Base-by-base conservation (phyloP, 37 sponge, comb jelly and placozoan genomes). In the Agelas oroides region DNA sequence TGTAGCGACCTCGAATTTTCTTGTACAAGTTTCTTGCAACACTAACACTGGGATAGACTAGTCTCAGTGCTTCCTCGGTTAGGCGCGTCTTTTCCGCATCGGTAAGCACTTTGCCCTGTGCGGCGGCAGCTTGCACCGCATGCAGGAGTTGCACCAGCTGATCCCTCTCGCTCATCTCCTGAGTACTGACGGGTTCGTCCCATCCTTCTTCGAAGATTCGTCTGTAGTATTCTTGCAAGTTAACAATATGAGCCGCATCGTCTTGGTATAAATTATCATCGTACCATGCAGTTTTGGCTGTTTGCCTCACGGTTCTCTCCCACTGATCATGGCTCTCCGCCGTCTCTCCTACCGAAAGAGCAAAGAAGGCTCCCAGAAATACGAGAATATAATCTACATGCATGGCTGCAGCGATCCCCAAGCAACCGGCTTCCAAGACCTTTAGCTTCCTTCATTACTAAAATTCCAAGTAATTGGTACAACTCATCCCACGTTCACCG, bases 251-350 rank as follows among this genome's bases (percentile, higher is more conserved):
- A 6, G 69, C 25, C 0, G 86, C 65, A 59, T 84, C 90, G 62
- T 79, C 86, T 5, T 27, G 46, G 38, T 53, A 25, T 2, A 12
- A 53, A 31, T 69, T 65, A 12, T 46, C 46, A 6, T 77, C 78
- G 2, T 20, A 31, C 24, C 36, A 6, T 19, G 53, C 18, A 31
- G 19, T 41, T 25, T 53, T 15, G 53, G 75, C 53, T 21, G 53
- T 36, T 61, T 65, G 41, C 67, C 58, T 60, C 40, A 87, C 87
- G 41, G 80, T 65, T 16, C 37, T 14, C 39, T 87, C 87, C 87
- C 87, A 87, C 67, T 87, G 80, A 20, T 79, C 73, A 40, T 87
- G 87, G 75, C 55, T 80, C 36, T n/a, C 54, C n/a, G 87, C 87
- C 54, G 21, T 76, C 56, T 24, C 58, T 21, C 46, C 46, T 46